Conservation (phyloP, 1,140 invertebrate genomes). For the Bombus waltoni region DNA sequence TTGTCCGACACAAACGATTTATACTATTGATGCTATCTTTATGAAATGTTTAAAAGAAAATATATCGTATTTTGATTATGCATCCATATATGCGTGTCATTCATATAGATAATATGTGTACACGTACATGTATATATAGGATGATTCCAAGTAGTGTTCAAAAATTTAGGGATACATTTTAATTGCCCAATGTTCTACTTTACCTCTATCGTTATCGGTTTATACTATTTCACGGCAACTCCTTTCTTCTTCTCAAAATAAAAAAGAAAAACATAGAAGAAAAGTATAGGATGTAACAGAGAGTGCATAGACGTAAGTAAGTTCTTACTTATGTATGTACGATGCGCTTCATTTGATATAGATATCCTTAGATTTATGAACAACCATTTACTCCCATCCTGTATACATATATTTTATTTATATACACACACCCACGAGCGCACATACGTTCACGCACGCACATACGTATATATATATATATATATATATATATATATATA, state of each 20-base stretch:
- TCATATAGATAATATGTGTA: not conserved
- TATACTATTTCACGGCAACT: not conserved
- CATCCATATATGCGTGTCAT: not conserved
- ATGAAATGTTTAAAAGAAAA: not conserved
- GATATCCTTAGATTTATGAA: not conserved
- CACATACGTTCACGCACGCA: not conserved
- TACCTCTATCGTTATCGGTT: not conserved
- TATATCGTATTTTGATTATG: not conserved
- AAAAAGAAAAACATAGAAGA: not conserved
- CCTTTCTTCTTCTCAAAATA: no score
- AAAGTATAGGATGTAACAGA: not conserved
- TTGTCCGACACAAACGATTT: slow-evolving; percentile 3
- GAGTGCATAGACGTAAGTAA: not conserved
- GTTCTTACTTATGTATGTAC: not conserved
- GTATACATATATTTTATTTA: slow-evolving; percentile 40
- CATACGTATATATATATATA: slow-evolving; percentile 38
- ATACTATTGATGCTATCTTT: no score
- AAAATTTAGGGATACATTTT: not conserved
- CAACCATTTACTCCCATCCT: slow-evolving; percentile 18
- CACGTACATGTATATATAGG: slow-evolving; percentile 12
- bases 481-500: slow-evolving; percentile 66
- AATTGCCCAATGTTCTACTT: not conserved
- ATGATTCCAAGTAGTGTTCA: not conserved
- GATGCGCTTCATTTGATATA: not conserved
- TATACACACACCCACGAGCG: slow-evolving; percentile 6